Evolutionary conservation across 2,888 invertebrate genomes (phyloP), one percentile per base, ranked within the genome.

Genomic region (Netelia virgata): DNA sequence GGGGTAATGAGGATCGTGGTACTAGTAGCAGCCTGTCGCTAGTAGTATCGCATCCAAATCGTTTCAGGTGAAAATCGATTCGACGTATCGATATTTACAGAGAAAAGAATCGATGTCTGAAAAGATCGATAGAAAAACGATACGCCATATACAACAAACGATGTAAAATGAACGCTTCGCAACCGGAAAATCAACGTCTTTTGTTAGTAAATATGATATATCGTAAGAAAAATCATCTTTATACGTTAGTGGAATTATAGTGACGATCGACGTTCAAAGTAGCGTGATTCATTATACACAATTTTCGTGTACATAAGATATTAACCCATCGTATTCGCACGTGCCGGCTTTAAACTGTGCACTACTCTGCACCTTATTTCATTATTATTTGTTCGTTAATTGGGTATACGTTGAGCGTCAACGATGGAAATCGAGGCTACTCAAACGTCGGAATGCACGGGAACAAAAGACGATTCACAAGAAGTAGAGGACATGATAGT

Each of bases 361-460:
- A n/a, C 3, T 11, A 9, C n/a, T 36, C 11, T 36, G 16, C 18
- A n/a, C 18, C 50, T 63, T 28, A 2, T 69, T 61, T 1, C 14
- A 28, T 3, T 16, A 10, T 14, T 47, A 10, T 59, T 10, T 23
- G 6, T 23, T 47, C 10, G 47, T 14, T 47, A 47, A 47, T 47
- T 47, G 14, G 5, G 6, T 47, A 47, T 47, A 10, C 16, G 47
- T 74, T 0, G n/a, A 10, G 23, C 36, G 3, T 20, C 20, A 23
- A 61, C 10, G 50, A 77, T 77, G 77, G 77, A 77, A 11, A 68
- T 57, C 14, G 59, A 69, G 16, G 50, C 47, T 23, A 59, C 36
- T 28, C 59, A 69, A 77, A 16, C 57, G 6, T n/a, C 61, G 8
- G 28, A 47, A 16, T 23, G 36, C 66, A 6, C n/a, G 36, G 20